Base-by-base conservation (phyloP, 2,888 invertebrate species). In the Lithophane socia region DNA sequence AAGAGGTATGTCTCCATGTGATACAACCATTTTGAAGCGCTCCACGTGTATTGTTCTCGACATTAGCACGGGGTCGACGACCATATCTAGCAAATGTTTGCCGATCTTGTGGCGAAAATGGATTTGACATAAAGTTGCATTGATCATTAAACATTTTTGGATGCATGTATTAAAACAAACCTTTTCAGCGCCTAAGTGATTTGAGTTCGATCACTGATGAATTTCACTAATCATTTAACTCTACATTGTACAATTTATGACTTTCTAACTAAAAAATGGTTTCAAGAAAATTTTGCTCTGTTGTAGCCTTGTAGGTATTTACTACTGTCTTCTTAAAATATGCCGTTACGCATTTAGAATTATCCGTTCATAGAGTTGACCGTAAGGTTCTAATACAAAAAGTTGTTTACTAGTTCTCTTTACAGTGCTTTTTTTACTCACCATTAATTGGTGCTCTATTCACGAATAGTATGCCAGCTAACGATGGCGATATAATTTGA, bases 11-110 rank as follows among this genome's bases (percentile, higher is more conserved):
- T 63, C 69, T 88, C 88, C 89, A 89, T 89, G 91, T 92, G 90
- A 86, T 88, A 89, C 73, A 90, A 91, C 90, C 88, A 91, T 93
- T 93, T 85, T 90, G 90, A 92, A 91, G 87, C 91, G 91, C 88
- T 92, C 91, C 91, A 93, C 93, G 92, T 91, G 94, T 94, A 95
- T 95, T 96, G 95, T 96, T 95, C 93, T 95, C 93, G 92, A 93
- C 93, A 94, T 95, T 95, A 93, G 94, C 93, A 87, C 90, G 91
- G 91, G 95, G 94, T 95, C 94, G 90, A 90, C 88, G 95, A 94
- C 94, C 94, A 90, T 86, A 86, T 91, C 93, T 92, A 92, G 93
- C 92, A 93, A 92, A 93, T 93, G 90, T 94, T 93, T 94, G 91
- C 91, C 83, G 90, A 91, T 92, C 90, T 89, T 89, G 90, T 91